Base-by-base conservation (phyloP, 2,888 invertebrate species). In the Margaritifera margaritifera region DNA sequence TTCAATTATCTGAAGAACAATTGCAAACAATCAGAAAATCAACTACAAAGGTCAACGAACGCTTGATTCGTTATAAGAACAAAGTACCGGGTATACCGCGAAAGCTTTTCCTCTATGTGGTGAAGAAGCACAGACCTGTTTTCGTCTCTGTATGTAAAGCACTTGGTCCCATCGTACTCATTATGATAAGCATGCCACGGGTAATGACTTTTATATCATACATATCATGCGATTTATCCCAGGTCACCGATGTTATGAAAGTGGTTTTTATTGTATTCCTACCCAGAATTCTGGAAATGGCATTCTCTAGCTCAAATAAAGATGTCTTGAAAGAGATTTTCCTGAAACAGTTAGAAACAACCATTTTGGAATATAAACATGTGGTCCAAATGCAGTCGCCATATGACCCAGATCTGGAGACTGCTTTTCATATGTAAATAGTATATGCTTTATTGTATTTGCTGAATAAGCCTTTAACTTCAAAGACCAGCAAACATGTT, bases 211-310 rank as follows among this genome's bases (percentile, higher is more conserved):
- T 72, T 11, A 50, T 68, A 5, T 27, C 27, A 0, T 11, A 42
- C 42, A 22, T 31, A 42, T 62, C 65, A 24, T 25, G 54, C 15
- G 67, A 58, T 20, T 22, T 62, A 22, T 58, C 27, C 2, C 56
- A 59, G 51, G 64, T 61, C 54, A 59, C 70, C 4, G 74, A 74
- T 20, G 68, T 74, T 18, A 74, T 74, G 68, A 66, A 71, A 22
- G 74, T 74, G 19, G 54, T 74, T 1, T 74, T 74, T 51, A 68
- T 71, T 25, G 53, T 71, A 15, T 68, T 71, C 4, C 22, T 74
- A n/a, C 74, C 74, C 15, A 54, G 60, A 54, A 55, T 74, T 0
- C 22, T 74, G 15, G 70, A 71, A 60, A 68, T 74, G 11, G 66
- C 68, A 4, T 22, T 68, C 25, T 64, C 63, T 15, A 64, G 66